These are phyloP conservation scores for Sesia bembeciformis DNA, from an alignment of 2,888 invertebrate genomes.

Conservation along the genomic window DNA sequence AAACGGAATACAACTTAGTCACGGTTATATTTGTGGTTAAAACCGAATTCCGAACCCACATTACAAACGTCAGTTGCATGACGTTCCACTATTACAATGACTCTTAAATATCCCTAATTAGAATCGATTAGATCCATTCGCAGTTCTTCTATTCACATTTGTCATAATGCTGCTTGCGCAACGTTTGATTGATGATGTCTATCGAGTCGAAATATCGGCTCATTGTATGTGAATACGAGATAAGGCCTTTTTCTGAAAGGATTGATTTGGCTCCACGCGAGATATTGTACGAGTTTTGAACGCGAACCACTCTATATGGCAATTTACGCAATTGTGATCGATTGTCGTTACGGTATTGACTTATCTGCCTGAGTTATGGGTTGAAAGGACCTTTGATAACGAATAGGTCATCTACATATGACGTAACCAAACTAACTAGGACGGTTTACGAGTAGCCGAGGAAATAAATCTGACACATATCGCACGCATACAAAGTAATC, in stretches of 20 bases:
- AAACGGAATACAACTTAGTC: neutral
- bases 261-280: slow-evolving; percentile 19
- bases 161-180: slow-evolving; percentile 53
- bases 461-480: too few species aligned
- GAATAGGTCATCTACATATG: too few species aligned
- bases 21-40: neutral
- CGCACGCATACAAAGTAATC: too few species aligned
- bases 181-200: slow-evolving; percentile 56
- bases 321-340: slow-evolving; percentile 7
- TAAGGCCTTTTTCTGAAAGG: slow-evolving; percentile 47
- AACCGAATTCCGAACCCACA: slow-evolving; percentile 20
- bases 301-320: slow-evolving; percentile 1
- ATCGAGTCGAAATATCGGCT: slow-evolving; percentile 26
- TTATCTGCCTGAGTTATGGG: slow-evolving; percentile 4
- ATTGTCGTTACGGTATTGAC: slow-evolving; percentile 15
- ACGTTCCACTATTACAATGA: slow-evolving; percentile 51
- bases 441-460: too few species aligned
- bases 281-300: neutral
- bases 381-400: neutral
- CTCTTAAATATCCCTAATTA: slow-evolving; percentile 67
- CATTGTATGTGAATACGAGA: slow-evolving; percentile 38
- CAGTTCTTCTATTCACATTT: slow-evolving; percentile 44
- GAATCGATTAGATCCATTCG: slow-evolving; percentile 63
- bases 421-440: too few species aligned
- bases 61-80: slow-evolving; percentile 34